Evolutionary conservation across 35 echinoderm and acorn worm genomes (phyloP).

Genomic region (Anneissia japonica): DNA sequence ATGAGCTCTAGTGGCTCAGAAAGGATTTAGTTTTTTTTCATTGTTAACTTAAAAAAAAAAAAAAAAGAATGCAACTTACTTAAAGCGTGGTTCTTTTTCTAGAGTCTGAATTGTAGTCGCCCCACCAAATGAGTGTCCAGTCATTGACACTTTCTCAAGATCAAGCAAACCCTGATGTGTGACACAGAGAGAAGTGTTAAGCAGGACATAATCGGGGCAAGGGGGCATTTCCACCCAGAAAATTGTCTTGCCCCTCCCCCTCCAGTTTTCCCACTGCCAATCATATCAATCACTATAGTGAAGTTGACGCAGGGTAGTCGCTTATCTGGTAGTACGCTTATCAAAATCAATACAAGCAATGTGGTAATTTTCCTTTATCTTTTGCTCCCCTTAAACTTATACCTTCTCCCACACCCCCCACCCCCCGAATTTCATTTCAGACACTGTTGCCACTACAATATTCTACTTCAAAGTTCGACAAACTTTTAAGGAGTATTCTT

Average conservation of each 20-base stretch:
- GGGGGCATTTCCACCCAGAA: neutral
- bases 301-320: neutral
- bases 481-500: no score
- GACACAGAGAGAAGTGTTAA: neutral
- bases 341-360: neutral
- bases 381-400: no score
- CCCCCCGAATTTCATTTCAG: no score
- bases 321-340: neutral
- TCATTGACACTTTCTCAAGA: conserved; percentile 46
- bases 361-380: no score
- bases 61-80: conserved; percentile 42
- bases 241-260: neutral
- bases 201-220: neutral
- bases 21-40: no score
- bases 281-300: neutral
- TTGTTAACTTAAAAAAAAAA: neutral
- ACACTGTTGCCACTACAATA: no score
- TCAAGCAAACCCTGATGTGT: conserved; percentile 51
- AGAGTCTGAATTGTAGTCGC: conserved; percentile 62
- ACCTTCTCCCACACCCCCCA: no score
- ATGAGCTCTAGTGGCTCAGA: no score
- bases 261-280: neutral
- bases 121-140: conserved; percentile 90
- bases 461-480: no score
- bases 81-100: conserved; percentile 61